Evolutionary conservation across 35 echinoderm and acorn worm species (phyloP), one percentile per base, ranked within the genome.

Genomic region (Ophiothrix spiculata): DNA sequence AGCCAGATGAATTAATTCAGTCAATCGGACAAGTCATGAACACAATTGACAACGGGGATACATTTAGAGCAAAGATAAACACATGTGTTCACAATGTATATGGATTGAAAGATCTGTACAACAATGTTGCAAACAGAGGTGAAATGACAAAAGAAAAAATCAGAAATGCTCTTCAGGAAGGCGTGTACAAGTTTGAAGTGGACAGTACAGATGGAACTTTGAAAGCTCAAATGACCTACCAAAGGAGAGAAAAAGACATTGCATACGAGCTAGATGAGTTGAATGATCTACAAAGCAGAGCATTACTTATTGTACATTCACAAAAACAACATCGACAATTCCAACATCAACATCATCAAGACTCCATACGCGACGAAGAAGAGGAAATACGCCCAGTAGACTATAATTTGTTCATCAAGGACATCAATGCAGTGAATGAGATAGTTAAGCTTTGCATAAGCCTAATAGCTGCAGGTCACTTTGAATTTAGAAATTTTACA

Each of bases 101-200:
- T 63, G 54, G 33, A 39, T 31, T 86, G 32, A 39, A 77, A 32
- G 37, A 86, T 33, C 19, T 86, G 73, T 76, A 86, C 73, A 77
- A 86, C 32, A 86, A 86, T 40, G 73, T 86, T 76, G 84, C 84
- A 12, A 64, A 86, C 21, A 10, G 84, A 40, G 84, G 84, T 46
- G 84, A 86, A 34, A 86, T 86, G 84, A 86, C 84, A 29, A 86
- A 86, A 64, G 73, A 86, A 33, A 86, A 39, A 19, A 86, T 86
- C 34, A 21, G 33, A 1, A 86, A 86, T 86, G 84, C 84, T 15
- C 31, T 76, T 76, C 3, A 40, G 17, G 14, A 39, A 1, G 84
- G 84, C 8, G 2, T 74, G 1, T 76, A 69, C 36, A 31, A 16
- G 19, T 86, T 86, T 34, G 13, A 42, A 37, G 38, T 86, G 39